Percentiles rank a stretch among this genome's conserved stretches.
Conservation (phyloP, 2,797 vertebrate genomes). For the Knipowitschia caucasica region DNA sequence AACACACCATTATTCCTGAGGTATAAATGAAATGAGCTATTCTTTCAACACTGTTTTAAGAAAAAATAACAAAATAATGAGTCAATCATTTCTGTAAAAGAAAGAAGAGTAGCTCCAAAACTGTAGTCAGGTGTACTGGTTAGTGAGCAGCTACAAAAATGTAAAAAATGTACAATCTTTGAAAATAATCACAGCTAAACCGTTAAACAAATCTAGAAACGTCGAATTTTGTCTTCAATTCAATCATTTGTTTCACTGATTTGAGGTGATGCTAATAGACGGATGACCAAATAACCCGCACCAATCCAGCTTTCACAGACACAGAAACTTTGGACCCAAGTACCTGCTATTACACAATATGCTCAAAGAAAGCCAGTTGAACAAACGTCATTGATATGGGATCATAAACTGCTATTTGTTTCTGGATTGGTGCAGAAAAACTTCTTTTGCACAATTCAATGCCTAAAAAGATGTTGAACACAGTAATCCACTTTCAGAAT, state of each 20-base stretch:
- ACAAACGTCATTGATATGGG: too few relatives aligned
- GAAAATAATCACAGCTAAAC: neutral
- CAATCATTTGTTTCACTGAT: neutral
- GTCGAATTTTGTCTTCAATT: too few relatives aligned
- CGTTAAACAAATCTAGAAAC: neutral
- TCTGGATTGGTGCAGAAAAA: too few relatives aligned
- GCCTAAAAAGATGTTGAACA: conserved; percentile 4
- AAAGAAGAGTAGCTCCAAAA: neutral
- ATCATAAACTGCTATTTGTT: too few relatives aligned
- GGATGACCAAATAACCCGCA: neutral
- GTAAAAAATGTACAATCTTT: neutral
- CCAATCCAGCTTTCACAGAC: too few relatives aligned
- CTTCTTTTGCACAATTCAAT: too few relatives aligned
- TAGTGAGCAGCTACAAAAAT: neutral
- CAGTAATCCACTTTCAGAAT: conserved; percentile 46
- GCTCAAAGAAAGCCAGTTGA: too few relatives aligned
- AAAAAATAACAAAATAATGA: conserved; percentile 1
- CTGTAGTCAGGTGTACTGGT: neutral
- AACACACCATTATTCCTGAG: conserved; percentile 14
- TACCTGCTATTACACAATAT: too few relatives aligned
- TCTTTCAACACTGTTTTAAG: conserved; percentile 1
- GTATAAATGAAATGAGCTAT: conserved; percentile 14
- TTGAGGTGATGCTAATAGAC: too few relatives aligned
- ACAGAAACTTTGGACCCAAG: too few relatives aligned
- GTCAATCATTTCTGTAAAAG: neutral